Conservation (phyloP, 2,113 vertebrate species). For the Panurus biarmicus region DNA sequence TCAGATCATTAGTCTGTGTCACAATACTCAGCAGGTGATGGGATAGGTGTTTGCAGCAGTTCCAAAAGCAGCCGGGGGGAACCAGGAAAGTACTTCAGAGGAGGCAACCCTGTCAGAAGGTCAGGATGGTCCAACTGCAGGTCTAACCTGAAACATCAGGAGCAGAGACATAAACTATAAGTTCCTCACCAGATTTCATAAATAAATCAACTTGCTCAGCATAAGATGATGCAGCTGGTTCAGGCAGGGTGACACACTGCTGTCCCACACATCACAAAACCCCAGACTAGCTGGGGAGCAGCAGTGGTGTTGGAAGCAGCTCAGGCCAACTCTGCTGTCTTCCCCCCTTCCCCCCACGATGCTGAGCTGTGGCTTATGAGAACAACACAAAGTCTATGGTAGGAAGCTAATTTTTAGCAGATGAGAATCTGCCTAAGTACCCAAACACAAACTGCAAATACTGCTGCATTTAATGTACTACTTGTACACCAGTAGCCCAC, state of each 20-base stretch:
- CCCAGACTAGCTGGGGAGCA: background rate
- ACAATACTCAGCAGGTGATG: background rate
- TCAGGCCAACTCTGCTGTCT: background rate
- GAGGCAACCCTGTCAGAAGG: background rate
- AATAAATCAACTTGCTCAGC: background rate
- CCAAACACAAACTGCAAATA: background rate
- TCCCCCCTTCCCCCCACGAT: rapidly evolving
- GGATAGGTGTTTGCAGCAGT: background rate
- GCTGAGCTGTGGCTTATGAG: background rate
- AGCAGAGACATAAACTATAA: background rate
- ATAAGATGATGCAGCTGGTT: background rate
- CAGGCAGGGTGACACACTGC: background rate
- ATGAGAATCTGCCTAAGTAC: background rate
- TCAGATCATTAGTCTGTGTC: background rate
- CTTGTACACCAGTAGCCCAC: rapidly evolving
- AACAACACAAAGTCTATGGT: background rate
- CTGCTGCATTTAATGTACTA: background rate
- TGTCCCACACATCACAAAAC: background rate
- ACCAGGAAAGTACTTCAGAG: background rate
- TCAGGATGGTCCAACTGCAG: background rate
- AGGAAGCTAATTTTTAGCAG: background rate
- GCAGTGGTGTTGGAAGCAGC: background rate
- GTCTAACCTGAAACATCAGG: background rate
- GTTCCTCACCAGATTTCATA: background rate
- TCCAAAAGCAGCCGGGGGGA: background rate